Evolutionary conservation across 2,888 invertebrate genomes (phyloP).

Genomic region (Malthinus seriepunctatus): DNA sequence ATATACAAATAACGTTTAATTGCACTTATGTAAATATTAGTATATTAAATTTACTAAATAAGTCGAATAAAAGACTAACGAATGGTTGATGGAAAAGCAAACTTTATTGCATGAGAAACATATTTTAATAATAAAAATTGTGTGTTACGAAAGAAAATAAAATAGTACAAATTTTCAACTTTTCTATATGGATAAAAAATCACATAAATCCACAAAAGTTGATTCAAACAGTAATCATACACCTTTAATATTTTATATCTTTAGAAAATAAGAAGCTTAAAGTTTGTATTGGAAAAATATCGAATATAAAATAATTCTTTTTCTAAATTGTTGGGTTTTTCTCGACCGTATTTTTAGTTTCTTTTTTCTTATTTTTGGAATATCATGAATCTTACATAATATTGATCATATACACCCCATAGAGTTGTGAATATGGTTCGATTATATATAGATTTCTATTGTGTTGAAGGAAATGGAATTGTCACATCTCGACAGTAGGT

Average conservation of each 20-base stretch:
- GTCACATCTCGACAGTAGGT: slow-evolving; percentile 32
- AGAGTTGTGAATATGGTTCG: slow-evolving; percentile 29
- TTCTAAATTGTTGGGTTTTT: background rate
- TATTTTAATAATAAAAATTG: too few species aligned
- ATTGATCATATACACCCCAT: slow-evolving; percentile 20
- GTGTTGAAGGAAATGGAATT: slow-evolving; percentile 32
- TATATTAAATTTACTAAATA: too few species aligned
- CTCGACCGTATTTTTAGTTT: background rate
- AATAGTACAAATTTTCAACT: too few species aligned
- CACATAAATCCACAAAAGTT: too few species aligned
- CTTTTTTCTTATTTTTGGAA: slow-evolving; percentile 8
- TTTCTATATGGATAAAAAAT: too few species aligned
- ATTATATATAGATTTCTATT: slow-evolving; percentile 33
- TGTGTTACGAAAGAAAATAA: too few species aligned
- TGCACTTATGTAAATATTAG: too few species aligned
- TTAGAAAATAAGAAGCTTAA: background rate
- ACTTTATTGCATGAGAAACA: too few species aligned
- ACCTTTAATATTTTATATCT: background rate
- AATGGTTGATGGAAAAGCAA: too few species aligned
- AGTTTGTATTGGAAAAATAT: background rate
- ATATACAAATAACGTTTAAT: too few species aligned
- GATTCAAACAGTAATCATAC: background rate
- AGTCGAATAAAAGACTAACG: too few species aligned
- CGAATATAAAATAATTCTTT: background rate
- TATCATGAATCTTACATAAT: slow-evolving; percentile 23